phyloP scores from a whole-genome alignment of 2,113 vertebrate genomes.

The Saguinus imperator region DNA sequence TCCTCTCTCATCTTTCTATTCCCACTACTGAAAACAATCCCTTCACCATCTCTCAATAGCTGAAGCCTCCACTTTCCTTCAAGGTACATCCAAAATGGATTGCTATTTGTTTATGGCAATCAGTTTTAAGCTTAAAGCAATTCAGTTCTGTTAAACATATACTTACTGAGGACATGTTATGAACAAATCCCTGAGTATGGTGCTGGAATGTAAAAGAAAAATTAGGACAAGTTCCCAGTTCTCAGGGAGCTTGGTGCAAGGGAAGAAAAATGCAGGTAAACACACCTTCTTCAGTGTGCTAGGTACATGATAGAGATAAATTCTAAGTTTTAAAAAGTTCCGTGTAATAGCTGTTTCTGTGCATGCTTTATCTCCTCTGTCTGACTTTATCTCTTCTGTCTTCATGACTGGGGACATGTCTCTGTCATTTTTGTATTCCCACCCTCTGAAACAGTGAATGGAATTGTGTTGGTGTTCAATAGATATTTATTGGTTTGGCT shows the following conservation, averaged over 20 bases:
- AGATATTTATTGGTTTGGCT: not conserved
- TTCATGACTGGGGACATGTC: not conserved
- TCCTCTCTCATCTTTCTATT: not conserved
- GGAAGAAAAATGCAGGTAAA: not conserved
- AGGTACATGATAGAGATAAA: not conserved
- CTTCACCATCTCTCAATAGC: not conserved
- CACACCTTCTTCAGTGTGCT: not conserved
- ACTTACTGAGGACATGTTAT: not conserved
- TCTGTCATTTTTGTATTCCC: not conserved
- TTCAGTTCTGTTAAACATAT: not conserved
- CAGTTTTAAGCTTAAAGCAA: not conserved
- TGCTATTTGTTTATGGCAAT: not conserved
- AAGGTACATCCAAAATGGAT: not conserved
- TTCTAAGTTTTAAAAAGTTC: not conserved
- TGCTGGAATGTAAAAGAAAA: not conserved
- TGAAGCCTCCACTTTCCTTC: not conserved
- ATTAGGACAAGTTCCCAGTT: not conserved
- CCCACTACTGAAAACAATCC: not conserved
- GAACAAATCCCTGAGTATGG: not conserved
- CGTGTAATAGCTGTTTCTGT: not conserved
- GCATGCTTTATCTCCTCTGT: not conserved
- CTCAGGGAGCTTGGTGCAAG: not conserved
- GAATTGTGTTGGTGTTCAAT: not conserved
- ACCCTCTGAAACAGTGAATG: not conserved
- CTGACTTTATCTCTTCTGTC: not conserved